Evolutionary conservation across 1,140 invertebrate species (phyloP).

Genomic region (Saccostrea cuccullata): DNA sequence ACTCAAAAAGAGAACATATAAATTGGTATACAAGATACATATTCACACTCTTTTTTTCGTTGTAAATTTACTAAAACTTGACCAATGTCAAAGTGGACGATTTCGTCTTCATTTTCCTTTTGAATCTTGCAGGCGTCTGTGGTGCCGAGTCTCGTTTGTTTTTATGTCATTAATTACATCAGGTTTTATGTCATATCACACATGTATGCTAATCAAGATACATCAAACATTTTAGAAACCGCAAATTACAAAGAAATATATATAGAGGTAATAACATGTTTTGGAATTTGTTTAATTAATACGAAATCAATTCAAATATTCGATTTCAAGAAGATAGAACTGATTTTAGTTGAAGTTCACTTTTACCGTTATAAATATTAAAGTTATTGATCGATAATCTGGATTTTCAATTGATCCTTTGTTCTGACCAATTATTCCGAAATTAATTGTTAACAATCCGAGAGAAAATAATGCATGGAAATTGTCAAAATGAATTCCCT

Average conservation of each 20-base stretch:
- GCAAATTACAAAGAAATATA: background rate
- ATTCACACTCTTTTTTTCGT: background rate
- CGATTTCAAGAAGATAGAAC: background rate
- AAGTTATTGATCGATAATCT: background rate
- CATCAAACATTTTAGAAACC: background rate
- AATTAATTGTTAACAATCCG: background rate
- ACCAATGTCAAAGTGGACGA: background rate
- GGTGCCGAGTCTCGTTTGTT: background rate
- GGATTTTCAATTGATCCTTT: background rate
- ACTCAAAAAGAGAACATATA: too few species aligned
- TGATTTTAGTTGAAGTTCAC: background rate
- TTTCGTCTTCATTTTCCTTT: background rate
- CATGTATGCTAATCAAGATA: slow-evolving; percentile 2
- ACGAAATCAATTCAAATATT: background rate
- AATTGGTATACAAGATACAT: background rate
- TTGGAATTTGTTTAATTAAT: background rate
- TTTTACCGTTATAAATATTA: background rate
- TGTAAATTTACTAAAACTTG: background rate
- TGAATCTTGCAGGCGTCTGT: background rate
- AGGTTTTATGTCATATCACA: background rate
- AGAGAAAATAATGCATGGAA: background rate
- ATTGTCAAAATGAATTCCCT: slow-evolving; percentile 1
- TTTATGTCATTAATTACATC: background rate
- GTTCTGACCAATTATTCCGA: background rate
- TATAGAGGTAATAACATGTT: background rate